phyloP scores from a whole-genome alignment of 2,888 invertebrate species.

The Mythimna impura region DNA sequence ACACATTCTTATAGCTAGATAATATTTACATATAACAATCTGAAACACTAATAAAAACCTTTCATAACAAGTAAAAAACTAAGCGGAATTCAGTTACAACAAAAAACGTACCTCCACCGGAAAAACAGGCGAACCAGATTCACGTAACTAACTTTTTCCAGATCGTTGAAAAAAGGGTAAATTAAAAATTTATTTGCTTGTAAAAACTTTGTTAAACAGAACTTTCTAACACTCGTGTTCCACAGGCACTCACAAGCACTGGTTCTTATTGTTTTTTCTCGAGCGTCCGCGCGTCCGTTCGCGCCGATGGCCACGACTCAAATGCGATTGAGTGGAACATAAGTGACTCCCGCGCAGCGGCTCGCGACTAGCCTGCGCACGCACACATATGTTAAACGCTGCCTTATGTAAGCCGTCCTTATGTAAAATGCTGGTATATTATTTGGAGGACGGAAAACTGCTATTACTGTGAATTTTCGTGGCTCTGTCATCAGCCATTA shows the following conservation, averaged over 20 bases:
- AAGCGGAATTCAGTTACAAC: constrained; percentile 57
- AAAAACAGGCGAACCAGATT: constrained; percentile 58
- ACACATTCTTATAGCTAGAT: not conserved
- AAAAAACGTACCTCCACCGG: constrained; percentile 70
- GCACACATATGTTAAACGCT: constrained; percentile 71
- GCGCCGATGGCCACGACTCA: constrained; percentile 76
- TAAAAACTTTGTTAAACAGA: constrained; percentile 60
- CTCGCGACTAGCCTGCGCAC: constrained; percentile 73
- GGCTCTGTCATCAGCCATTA: constrained; percentile 63
- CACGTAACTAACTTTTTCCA: constrained; percentile 58
- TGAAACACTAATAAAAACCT: constrained; percentile 45
- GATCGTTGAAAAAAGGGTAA: constrained; percentile 46
- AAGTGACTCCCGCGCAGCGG: constrained; percentile 82
- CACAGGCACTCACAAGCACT: constrained; percentile 74
- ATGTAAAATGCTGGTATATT: constrained; percentile 81
- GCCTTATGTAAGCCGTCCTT: constrained; percentile 80
- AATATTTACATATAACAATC: constrained; percentile 49
- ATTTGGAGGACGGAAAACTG: constrained; percentile 83
- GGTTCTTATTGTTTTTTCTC: constrained; percentile 58
- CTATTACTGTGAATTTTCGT: constrained; percentile 77
- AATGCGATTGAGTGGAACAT: constrained; percentile 90
- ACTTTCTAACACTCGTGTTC: constrained; percentile 70
- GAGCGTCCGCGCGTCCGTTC: constrained; percentile 73
- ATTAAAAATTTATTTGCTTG: constrained; percentile 59
- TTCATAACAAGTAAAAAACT: constrained; percentile 59